Conservation (phyloP, 2,888 invertebrate genomes). For the Rambutsinella grinnellia region DNA sequence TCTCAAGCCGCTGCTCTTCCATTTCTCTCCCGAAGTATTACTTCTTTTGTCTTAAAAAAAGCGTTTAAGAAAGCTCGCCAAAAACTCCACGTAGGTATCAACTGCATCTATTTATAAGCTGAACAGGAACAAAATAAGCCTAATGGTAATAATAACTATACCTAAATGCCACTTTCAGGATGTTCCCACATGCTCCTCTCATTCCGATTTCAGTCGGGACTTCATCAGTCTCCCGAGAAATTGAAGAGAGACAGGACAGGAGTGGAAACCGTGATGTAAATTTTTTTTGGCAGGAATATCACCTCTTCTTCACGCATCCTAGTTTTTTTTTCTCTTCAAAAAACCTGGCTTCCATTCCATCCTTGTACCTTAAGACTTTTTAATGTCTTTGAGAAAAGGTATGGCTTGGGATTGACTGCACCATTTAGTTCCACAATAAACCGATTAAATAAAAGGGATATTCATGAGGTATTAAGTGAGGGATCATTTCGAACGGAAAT, state of each 20-base stretch:
- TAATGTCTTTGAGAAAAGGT: too few relatives aligned
- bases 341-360: too few relatives aligned
- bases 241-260: neutral
- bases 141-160: neutral
- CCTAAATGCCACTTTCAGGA: slow-evolving; percentile 5
- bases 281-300: slow-evolving; percentile 2
- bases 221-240: neutral
- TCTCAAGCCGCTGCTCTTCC: too few relatives aligned
- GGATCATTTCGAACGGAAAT: too few relatives aligned
- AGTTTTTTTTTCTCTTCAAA: slow-evolving; percentile 9
- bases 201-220: neutral
- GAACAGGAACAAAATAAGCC: neutral
- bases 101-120: neutral
- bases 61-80: neutral
- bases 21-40: neutral
- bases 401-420: neutral
- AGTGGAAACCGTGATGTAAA: neutral
- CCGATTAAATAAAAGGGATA: too few relatives aligned
- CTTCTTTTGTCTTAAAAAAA: neutral
- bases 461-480: too few relatives aligned
- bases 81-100: too few relatives aligned
- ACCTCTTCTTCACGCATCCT: slow-evolving; percentile 27
- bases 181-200: slow-evolving; percentile 12
- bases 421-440: too few relatives aligned
- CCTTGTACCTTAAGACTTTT: slow-evolving; percentile 1